Conservation (phyloP, 92 coral and sea anemone genomes). For the Paragorgia papillata region DNA sequence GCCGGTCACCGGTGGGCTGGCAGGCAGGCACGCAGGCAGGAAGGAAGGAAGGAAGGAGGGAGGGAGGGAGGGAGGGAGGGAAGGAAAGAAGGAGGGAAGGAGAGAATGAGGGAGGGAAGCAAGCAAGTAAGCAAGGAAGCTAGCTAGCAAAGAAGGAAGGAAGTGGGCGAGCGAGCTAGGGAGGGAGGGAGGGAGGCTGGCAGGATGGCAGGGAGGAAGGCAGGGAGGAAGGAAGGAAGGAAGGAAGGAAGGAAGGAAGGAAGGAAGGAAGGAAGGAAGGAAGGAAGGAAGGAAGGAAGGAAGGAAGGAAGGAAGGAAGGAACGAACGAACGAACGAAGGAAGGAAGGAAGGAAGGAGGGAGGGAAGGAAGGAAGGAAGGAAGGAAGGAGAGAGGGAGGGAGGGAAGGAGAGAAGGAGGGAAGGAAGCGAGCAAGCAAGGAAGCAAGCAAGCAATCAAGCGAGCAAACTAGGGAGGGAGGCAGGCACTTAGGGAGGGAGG, state of each 20-base stretch:
- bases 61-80: background rate
- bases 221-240: background rate
- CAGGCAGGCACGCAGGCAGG: too few relatives aligned
- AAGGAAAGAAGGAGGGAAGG: background rate
- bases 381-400: background rate
- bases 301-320: background rate
- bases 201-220: conserved; percentile 9
- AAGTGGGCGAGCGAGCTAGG: background rate
- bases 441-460: too few relatives aligned
- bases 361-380: background rate
- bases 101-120: background rate
- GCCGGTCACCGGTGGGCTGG: too few relatives aligned
- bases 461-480: too few relatives aligned
- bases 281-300: conserved; percentile 1
- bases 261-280: conserved; percentile 6
- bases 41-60: background rate
- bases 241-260: background rate
- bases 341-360: conserved; percentile 5
- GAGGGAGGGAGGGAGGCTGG: conserved; percentile 10
- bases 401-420: background rate
- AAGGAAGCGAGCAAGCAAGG: background rate
- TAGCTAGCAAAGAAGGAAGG: background rate
- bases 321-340: background rate
- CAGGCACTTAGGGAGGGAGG: too few relatives aligned
- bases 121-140: background rate